phyloP scores from a whole-genome alignment of 92 coral and sea anemone genomes.

The Umimayanthus chanpuru region DNA sequence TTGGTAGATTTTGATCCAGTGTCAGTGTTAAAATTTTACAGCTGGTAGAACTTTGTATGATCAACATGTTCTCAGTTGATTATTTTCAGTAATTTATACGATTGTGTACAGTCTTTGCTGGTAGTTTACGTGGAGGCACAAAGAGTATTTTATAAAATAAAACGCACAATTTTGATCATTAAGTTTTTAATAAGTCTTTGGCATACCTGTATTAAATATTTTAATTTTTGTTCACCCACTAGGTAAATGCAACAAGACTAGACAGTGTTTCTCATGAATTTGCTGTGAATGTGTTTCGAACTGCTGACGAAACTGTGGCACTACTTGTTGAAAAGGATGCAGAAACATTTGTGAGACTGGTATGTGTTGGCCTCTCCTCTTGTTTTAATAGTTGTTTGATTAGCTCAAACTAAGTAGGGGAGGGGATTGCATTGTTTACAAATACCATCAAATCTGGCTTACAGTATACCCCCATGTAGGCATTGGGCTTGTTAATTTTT shows the following conservation, averaged over 20 bases:
- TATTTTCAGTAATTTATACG: no score
- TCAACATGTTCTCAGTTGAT: no score
- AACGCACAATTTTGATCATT: no score
- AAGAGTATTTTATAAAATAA: no score
- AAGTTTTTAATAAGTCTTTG: not conserved
- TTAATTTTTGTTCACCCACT: not conserved
- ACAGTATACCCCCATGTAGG: no score
- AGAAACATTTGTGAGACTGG: constrained; percentile 51
- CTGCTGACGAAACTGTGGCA: constrained; percentile 64
- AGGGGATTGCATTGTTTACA: not conserved
- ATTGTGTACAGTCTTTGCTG: no score
- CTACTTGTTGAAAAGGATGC: constrained; percentile 82
- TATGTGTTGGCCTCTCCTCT: not conserved
- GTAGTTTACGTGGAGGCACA: no score
- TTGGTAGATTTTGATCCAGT: no score
- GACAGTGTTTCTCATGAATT: constrained; percentile 74
- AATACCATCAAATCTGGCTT: no score
- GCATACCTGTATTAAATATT: not conserved
- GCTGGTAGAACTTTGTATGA: no score
- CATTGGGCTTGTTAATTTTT: no score
- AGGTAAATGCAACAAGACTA: constrained; percentile 72
- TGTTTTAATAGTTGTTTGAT: not conserved
- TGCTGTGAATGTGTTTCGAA: constrained; percentile 80
- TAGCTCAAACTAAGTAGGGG: not conserved
- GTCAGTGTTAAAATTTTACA: no score